These are phyloP conservation scores for Patella depressa DNA, from an alignment of 2,888 invertebrate species.

Conservation along the genomic window DNA sequence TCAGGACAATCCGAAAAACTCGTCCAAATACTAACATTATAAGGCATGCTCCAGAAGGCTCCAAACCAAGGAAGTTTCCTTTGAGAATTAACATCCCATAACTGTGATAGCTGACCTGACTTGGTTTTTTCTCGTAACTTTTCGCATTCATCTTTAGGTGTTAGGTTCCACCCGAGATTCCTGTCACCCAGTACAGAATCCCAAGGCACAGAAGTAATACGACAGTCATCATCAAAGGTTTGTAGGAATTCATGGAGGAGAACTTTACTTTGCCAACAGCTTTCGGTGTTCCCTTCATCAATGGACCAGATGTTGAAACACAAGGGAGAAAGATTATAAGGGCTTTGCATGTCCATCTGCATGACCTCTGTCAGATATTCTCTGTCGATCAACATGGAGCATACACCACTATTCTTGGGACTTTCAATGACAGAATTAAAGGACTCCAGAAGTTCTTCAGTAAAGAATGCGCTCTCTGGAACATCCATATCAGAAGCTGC, in stretches of 20 bases:
- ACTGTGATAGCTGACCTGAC: constrained; percentile 35
- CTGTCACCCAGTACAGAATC: constrained; percentile 15
- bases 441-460: constrained; percentile 21
- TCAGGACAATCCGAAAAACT: neutral
- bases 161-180: neutral
- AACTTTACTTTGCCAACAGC: constrained; percentile 41
- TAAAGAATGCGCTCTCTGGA: constrained; percentile 24
- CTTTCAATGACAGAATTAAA: constrained; percentile 24
- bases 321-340: constrained; percentile 4
- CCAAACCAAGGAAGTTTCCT: constrained; percentile 26
- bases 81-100: constrained; percentile 55
- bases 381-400: neutral
- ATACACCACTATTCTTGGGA: constrained; percentile 15
- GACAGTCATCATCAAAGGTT: constrained; percentile 15
- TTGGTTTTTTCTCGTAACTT: constrained; percentile 31
- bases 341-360: neutral
- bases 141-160: constrained; percentile 9
- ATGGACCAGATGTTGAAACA: constrained; percentile 20
- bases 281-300: constrained; percentile 19
- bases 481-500: neutral
- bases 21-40: neutral
- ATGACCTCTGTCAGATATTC: neutral
- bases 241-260: constrained; percentile 33
- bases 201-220: constrained; percentile 10
- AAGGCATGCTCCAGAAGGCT: neutral